A percentile compares a stretch with the other conserved stretches of the same genome.
Evolutionary conservation across 1,140 invertebrate genomes (phyloP).

Genomic region (Spodoptera litura): DNA sequence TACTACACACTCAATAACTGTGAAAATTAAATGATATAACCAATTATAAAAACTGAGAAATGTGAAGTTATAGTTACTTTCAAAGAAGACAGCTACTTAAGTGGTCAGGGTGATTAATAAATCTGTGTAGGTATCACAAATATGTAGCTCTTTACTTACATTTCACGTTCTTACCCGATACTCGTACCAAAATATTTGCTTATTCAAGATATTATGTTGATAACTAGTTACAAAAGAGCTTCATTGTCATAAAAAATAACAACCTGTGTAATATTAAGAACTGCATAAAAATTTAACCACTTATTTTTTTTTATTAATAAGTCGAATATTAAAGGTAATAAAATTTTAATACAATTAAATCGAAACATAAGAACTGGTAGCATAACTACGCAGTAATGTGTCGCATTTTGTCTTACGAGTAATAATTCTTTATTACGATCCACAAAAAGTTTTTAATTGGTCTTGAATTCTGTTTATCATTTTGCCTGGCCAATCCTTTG

Average conservation of each 20-base stretch:
- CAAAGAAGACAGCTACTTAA: too few species aligned
- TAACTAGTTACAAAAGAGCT: not conserved
- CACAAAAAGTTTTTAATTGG: not conserved
- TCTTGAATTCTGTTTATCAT: too few species aligned
- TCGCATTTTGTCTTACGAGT: not conserved
- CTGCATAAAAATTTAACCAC: not conserved
- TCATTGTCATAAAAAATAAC: constrained; percentile 10
- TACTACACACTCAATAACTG: too few species aligned
- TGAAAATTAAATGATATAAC: too few species aligned
- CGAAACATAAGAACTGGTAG: not conserved
- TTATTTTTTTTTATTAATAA: not conserved
- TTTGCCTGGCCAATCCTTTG: too few species aligned
- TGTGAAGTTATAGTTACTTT: too few species aligned
- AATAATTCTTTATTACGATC: not conserved
- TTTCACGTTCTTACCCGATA: not conserved
- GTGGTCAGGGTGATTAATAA: too few species aligned
- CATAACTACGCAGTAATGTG: not conserved
- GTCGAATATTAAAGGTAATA: not conserved
- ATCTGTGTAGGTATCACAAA: too few species aligned
- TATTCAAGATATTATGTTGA: not conserved
- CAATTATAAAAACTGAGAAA: too few species aligned
- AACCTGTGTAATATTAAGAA: not conserved
- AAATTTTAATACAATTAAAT: not conserved
- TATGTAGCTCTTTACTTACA: not conserved
- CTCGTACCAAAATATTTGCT: not conserved